phyloP scores from a whole-genome alignment of 2,797 vertebrate species.

The Poecilia velifera region DNA sequence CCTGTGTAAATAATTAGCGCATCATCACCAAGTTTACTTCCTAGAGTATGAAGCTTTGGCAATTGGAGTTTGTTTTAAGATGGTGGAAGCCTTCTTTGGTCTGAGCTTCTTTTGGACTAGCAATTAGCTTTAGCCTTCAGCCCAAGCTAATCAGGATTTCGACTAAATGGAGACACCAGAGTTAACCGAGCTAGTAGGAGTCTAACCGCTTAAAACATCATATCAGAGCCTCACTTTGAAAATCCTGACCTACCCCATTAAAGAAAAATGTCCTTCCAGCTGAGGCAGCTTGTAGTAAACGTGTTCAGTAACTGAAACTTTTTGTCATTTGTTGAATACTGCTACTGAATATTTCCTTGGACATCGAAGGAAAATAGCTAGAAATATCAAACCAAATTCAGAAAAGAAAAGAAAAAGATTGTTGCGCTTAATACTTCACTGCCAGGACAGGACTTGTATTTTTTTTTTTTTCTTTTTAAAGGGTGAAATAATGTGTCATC shows the following conservation, averaged over 20 bases:
- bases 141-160: neutral
- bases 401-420: slow-evolving; percentile 47
- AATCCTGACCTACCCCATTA: slow-evolving; percentile 3
- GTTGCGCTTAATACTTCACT: slow-evolving; percentile 59
- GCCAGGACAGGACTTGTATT: slow-evolving; percentile 60
- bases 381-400: slow-evolving; percentile 40
- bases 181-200: neutral
- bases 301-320: slow-evolving; percentile 60
- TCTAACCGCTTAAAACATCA: neutral
- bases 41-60: neutral
- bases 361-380: slow-evolving; percentile 41
- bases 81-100: neutral
- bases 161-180: neutral
- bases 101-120: neutral
- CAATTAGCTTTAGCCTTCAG: neutral
- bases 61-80: neutral
- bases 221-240: slow-evolving; percentile 4
- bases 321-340: slow-evolving; percentile 60
- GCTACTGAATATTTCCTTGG: slow-evolving; percentile 71
- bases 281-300: slow-evolving; percentile 60
- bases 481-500: slow-evolving; percentile 28
- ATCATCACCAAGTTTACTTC: neutral
- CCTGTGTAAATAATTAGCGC: neutral
- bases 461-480: slow-evolving; percentile 14
- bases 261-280: slow-evolving; percentile 39